Evolutionary conservation across 2,888 invertebrate species (phyloP).

Genomic region (Timema podura): DNA sequence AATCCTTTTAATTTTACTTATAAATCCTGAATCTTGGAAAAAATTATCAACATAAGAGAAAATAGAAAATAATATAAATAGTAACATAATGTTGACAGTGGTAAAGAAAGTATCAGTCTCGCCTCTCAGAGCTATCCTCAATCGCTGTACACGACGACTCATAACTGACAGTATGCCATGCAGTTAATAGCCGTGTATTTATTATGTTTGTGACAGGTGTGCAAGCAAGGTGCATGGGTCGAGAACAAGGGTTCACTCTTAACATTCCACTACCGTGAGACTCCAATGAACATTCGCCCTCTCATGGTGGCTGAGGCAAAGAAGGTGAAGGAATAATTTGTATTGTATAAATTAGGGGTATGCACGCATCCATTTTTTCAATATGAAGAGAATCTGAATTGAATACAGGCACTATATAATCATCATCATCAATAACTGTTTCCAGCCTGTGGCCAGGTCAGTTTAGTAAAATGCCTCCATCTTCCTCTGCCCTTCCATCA

Average conservation of each 20-base stretch:
- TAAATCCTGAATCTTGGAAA: not conserved
- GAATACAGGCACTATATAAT: too few relatives aligned
- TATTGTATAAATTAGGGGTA: too few relatives aligned
- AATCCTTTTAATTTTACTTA: not conserved
- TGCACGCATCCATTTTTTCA: too few relatives aligned
- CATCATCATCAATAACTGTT: too few relatives aligned
- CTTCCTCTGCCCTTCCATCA: too few relatives aligned
- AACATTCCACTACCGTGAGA: slow-evolving; percentile 85
- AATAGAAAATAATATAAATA: not conserved
- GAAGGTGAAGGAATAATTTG: slow-evolving; percentile 56
- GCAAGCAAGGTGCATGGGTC: slow-evolving; percentile 86
- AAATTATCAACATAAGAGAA: not conserved
- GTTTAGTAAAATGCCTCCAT: too few relatives aligned
- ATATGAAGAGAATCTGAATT: too few relatives aligned
- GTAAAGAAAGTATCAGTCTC: not conserved
- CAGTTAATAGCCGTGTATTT: not conserved
- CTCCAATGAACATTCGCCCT: slow-evolving; percentile 63
- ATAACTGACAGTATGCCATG: not conserved
- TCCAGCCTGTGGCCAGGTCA: too few relatives aligned
- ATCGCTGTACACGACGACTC: too few relatives aligned
- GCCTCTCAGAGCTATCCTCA: too few relatives aligned
- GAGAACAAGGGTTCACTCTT: slow-evolving; percentile 84
- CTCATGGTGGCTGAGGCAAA: slow-evolving; percentile 68
- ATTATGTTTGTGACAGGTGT: slow-evolving; percentile 53
- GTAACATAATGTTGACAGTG: not conserved